Evolutionary conservation across 2,113 vertebrate species (phyloP).

Genomic region (Okapia johnstoni): DNA sequence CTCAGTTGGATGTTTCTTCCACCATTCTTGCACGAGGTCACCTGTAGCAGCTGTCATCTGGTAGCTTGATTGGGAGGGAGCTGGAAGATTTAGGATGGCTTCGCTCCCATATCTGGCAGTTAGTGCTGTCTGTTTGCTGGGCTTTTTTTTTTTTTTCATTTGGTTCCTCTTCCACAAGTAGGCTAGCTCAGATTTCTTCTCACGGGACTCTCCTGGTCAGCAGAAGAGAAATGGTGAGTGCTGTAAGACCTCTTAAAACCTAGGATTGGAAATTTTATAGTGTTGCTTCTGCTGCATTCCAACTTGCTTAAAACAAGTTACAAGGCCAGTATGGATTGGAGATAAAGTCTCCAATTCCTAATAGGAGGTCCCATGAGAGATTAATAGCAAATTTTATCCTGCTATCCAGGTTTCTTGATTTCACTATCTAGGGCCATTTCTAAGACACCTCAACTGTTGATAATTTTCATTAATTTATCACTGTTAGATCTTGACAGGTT

Average conservation of each 20-base stretch:
- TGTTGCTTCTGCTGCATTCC: neutral
- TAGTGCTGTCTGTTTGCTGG: neutral
- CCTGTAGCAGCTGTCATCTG: neutral
- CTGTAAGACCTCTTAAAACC: neutral
- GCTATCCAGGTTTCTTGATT: neutral
- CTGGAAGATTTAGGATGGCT: neutral
- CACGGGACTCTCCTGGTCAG: neutral
- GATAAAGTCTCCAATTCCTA: neutral
- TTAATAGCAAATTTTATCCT: neutral
- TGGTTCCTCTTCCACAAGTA: neutral
- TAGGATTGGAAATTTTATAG: neutral
- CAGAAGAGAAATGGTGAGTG: neutral
- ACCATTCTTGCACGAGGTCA: neutral
- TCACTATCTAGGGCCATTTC: neutral
- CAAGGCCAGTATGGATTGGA: neutral
- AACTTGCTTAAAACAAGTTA: neutral
- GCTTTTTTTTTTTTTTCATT: neutral
- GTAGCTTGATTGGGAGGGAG: neutral
- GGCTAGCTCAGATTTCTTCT: constrained; percentile 1
- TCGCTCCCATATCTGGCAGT: neutral
- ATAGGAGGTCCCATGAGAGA: neutral
- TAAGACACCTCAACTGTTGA: neutral
- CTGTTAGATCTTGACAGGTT: constrained; percentile 17
- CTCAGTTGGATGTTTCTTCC: neutral
- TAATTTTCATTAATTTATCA: constrained; percentile 10